Percentiles rank a stretch among this genome's conserved stretches.
These are phyloP conservation scores for Embiotoca jacksoni DNA, from an alignment of 2,113 vertebrate genomes.

Conservation along the genomic window DNA sequence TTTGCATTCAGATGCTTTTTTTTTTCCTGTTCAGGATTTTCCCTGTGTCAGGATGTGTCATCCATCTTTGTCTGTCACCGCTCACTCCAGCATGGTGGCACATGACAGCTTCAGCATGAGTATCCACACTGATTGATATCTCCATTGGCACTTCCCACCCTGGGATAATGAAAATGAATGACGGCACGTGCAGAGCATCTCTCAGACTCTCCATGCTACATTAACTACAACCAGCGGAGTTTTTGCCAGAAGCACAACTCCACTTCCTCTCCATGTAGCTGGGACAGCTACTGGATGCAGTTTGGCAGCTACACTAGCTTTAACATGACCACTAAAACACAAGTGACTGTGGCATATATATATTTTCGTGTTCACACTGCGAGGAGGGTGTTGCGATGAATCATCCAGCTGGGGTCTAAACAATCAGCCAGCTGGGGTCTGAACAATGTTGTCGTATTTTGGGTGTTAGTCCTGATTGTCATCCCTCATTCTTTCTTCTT, in stretches of 20 bases:
- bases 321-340: slow-evolving; percentile 36
- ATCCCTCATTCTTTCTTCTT: background rate
- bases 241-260: slow-evolving; percentile 51
- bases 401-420: slow-evolving; percentile 25
- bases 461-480: background rate
- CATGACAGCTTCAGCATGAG: slow-evolving; percentile 66
- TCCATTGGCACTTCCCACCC: slow-evolving; percentile 61
- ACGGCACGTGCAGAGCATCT: slow-evolving; percentile 39
- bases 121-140: slow-evolving; percentile 76
- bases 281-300: slow-evolving; percentile 28
- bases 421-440: slow-evolving; percentile 23
- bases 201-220: slow-evolving; percentile 66
- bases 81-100: slow-evolving; percentile 41
- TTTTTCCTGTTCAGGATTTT: slow-evolving; percentile 2
- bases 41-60: slow-evolving; percentile 36
- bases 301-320: slow-evolving; percentile 49
- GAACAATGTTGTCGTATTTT: slow-evolving; percentile 21
- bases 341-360: slow-evolving; percentile 8
- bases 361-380: slow-evolving; percentile 13
- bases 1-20: slow-evolving; percentile 6
- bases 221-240: slow-evolving; percentile 48
- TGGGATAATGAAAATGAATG: slow-evolving; percentile 70
- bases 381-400: slow-evolving; percentile 8
- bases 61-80: slow-evolving; percentile 64
- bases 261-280: slow-evolving; percentile 28